phyloP scores from a whole-genome alignment of 1,140 invertebrate genomes.

The Drosophila watanabei region DNA sequence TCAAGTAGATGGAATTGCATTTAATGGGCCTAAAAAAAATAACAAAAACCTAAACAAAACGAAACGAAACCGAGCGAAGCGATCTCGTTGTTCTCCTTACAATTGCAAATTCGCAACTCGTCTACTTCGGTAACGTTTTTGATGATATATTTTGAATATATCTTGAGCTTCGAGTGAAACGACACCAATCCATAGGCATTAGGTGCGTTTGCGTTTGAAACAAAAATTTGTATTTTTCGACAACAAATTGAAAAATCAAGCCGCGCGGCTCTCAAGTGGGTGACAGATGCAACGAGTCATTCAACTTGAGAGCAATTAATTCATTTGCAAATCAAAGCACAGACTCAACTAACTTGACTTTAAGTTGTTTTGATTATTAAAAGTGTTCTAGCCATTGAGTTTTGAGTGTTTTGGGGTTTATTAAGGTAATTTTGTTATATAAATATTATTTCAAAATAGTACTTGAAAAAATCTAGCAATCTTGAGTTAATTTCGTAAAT shows the following conservation, averaged over 20 bases:
- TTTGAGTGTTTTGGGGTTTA: background rate
- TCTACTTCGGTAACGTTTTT: slow-evolving; percentile 57
- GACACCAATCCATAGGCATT: slow-evolving; percentile 76
- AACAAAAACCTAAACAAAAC: slow-evolving; percentile 34
- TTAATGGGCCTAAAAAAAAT: slow-evolving; percentile 59
- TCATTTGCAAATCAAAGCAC: slow-evolving; percentile 26
- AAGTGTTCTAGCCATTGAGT: slow-evolving; percentile 4
- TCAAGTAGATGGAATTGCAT: slow-evolving; percentile 80
- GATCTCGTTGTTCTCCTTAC: slow-evolving; percentile 53
- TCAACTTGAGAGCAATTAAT: slow-evolving; percentile 54
- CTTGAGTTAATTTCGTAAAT: background rate
- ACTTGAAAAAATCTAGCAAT: no score
- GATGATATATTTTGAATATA: slow-evolving; percentile 62
- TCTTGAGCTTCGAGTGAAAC: slow-evolving; percentile 17
- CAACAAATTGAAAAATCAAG: slow-evolving; percentile 58
- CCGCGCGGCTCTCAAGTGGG: slow-evolving; percentile 38
- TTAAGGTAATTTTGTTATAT: background rate
- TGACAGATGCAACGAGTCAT: slow-evolving; percentile 66
- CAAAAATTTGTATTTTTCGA: slow-evolving; percentile 59
- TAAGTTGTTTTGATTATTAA: slow-evolving; percentile 5
- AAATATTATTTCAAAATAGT: no score
- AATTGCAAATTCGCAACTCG: slow-evolving; percentile 66
- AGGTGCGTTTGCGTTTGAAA: background rate
- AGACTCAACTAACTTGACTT: slow-evolving; percentile 22
- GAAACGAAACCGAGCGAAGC: slow-evolving; percentile 30